phyloP scores from a whole-genome alignment of 35 echinoderm and acorn worm genomes.

The Strongylocentrotus purpuratus region DNA sequence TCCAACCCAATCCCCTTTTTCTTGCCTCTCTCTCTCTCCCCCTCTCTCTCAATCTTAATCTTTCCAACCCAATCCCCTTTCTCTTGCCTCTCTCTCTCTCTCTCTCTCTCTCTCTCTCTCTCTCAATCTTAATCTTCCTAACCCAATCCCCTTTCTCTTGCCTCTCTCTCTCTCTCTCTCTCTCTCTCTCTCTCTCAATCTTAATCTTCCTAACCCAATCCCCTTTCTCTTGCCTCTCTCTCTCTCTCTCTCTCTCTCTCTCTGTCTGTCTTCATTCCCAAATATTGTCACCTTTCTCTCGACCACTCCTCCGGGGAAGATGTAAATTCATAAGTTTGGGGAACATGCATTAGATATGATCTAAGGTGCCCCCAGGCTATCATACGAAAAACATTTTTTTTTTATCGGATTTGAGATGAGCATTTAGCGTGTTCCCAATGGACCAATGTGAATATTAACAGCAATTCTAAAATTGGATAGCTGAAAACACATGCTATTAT shows the following conservation, averaged over 20 bases:
- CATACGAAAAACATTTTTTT: neutral
- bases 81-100: too few relatives aligned
- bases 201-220: neutral
- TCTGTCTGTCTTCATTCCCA: neutral
- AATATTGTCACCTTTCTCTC: neutral
- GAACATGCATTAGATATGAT: neutral
- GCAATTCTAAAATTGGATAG: neutral
- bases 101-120: neutral
- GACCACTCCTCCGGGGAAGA: neutral
- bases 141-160: too few relatives aligned
- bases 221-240: neutral
- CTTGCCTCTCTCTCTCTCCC: too few relatives aligned
- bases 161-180: neutral
- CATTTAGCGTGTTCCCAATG: neutral
- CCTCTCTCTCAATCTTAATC: too few relatives aligned
- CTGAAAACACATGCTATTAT: too few relatives aligned
- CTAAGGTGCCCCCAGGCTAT: neutral
- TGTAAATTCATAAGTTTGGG: neutral
- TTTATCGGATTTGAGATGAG: neutral
- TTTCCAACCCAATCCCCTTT: too few relatives aligned
- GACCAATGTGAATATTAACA: neutral
- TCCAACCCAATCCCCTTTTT: too few relatives aligned
- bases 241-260: neutral
- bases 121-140: neutral
- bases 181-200: neutral